Conservation (phyloP, 2,797 vertebrate genomes). For the Sparidentex hasta region DNA sequence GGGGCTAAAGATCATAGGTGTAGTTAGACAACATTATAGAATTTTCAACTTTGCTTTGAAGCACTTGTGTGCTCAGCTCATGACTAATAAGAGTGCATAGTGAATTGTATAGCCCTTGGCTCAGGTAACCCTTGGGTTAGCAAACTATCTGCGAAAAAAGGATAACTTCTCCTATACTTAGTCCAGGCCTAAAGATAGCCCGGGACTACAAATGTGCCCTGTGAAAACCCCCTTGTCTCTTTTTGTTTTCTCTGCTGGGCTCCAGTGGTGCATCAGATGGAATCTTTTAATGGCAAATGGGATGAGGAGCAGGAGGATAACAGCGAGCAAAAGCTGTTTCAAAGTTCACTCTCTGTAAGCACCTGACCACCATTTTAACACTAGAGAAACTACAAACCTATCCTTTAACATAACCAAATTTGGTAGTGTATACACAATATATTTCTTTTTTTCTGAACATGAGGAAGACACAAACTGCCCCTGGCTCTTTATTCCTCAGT, state of each 20-base stretch:
- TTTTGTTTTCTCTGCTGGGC: not conserved
- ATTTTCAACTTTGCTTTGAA: too few species aligned
- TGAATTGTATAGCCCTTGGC: too few species aligned
- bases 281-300: not conserved
- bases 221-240: not conserved
- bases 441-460: not conserved
- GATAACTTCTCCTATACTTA: too few species aligned
- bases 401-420: slow-evolving; percentile 33
- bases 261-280: not conserved
- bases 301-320: not conserved
- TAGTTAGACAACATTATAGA: too few species aligned
- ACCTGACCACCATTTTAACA: not conserved
- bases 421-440: slow-evolving; percentile 30
- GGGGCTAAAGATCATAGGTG: too few species aligned
- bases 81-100: too few species aligned
- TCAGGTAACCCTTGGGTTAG: too few species aligned
- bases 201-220: too few species aligned
- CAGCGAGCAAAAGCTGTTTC: not conserved
- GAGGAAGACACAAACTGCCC: slow-evolving; percentile 42
- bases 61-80: too few species aligned
- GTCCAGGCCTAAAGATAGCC: too few species aligned
- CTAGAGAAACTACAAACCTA: not conserved
- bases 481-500: slow-evolving; percentile 58
- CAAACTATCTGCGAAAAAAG: too few species aligned
- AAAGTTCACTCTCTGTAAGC: not conserved